Conservation (phyloP, 2,113 vertebrate genomes). For the Aramus guarauna region DNA sequence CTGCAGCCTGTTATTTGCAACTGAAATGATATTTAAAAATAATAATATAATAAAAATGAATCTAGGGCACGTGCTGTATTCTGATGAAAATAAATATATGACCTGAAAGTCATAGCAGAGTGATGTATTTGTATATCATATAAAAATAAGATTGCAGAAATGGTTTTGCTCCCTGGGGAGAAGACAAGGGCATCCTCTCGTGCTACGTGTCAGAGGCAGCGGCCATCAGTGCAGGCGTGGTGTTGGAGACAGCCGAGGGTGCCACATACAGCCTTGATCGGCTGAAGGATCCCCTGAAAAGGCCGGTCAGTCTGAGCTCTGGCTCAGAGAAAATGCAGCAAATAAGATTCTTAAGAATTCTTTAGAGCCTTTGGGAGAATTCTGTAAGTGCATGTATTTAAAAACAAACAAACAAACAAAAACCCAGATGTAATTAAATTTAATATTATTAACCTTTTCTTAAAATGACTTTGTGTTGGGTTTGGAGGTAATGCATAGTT, state of each 20-base stretch:
- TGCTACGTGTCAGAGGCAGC: background rate
- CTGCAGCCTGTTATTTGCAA: background rate
- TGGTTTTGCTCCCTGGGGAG: background rate
- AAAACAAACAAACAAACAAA: background rate
- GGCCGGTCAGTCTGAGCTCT: background rate
- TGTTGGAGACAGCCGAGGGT: background rate
- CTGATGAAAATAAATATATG: background rate
- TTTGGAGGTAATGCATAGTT: background rate
- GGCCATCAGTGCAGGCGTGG: accelerated
- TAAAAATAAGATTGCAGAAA: background rate
- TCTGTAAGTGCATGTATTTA: background rate
- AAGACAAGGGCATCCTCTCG: background rate
- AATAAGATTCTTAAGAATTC: background rate
- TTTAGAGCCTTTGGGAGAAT: background rate
- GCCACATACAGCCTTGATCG: accelerated
- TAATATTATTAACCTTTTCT: background rate
- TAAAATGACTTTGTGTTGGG: background rate
- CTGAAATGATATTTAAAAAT: background rate
- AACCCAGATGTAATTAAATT: background rate
- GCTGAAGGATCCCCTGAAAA: background rate
- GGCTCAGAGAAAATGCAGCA: background rate
- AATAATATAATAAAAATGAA: background rate
- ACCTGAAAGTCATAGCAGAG: background rate
- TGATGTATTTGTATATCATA: background rate
- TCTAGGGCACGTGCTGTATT: background rate